Evolutionary conservation across 2,888 invertebrate species (phyloP).

Genomic region (Sphaeridia pumilis): DNA sequence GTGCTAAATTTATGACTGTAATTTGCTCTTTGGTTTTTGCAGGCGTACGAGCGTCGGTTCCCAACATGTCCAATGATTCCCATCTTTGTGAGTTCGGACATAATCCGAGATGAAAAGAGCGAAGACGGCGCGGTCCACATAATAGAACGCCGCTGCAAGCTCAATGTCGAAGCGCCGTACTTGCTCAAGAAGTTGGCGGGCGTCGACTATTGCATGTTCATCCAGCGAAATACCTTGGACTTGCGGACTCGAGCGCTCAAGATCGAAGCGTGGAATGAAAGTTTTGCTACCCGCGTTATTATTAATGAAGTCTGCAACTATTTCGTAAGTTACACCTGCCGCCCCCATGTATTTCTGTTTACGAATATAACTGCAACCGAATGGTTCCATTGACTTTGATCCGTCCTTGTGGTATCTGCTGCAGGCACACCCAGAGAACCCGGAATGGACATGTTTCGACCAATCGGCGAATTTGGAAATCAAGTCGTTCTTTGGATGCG

Average conservation of each 20-base stretch:
- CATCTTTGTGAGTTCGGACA: slow-evolving; percentile 77
- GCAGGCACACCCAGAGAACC: slow-evolving; percentile 84
- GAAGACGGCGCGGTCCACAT: slow-evolving; percentile 65
- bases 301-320: slow-evolving; percentile 81
- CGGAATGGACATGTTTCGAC: slow-evolving; percentile 92
- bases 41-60: slow-evolving; percentile 91
- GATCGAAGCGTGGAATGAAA: slow-evolving; percentile 87
- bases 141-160: slow-evolving; percentile 72
- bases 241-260: slow-evolving; percentile 61
- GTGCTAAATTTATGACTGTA: no score
- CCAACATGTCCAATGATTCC: slow-evolving; percentile 90
- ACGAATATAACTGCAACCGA: no score
- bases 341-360: background rate
- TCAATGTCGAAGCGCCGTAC: slow-evolving; percentile 88
- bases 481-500: slow-evolving; percentile 88
- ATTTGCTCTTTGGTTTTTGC: slow-evolving; percentile 35
- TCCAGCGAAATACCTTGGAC: slow-evolving; percentile 79
- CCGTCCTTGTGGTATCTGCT: no score
- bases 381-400: no score
- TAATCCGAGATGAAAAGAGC: slow-evolving; percentile 61
- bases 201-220: slow-evolving; percentile 79
- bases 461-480: slow-evolving; percentile 84
- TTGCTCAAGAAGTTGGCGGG: slow-evolving; percentile 88
- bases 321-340: slow-evolving; percentile 53
- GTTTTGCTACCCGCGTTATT: slow-evolving; percentile 67